Percentiles rank a stretch among this genome's conserved stretches.
phyloP scores from a whole-genome alignment of 1,140 invertebrate species.

The Steinernema khuongi region DNA sequence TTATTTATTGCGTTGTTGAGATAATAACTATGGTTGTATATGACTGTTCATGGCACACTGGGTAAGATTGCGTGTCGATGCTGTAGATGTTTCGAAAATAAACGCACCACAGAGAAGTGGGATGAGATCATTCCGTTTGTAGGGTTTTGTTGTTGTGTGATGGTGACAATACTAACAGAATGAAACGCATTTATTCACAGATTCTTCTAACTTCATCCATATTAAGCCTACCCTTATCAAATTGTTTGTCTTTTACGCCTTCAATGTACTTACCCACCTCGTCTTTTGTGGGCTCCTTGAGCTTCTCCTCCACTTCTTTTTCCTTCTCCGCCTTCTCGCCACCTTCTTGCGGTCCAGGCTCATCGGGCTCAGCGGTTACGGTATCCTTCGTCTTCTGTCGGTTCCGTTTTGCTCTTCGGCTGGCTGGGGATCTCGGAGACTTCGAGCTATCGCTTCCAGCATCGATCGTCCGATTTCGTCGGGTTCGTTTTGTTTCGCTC shows the following conservation, averaged over 20 bases:
- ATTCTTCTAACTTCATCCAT: too few species aligned
- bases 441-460: background rate
- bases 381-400: background rate
- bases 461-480: background rate
- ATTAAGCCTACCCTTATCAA: too few species aligned
- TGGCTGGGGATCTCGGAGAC: background rate
- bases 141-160: too few species aligned
- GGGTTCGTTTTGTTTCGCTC: background rate
- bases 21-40: constrained; percentile 9
- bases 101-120: background rate
- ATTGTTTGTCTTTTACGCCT: background rate
- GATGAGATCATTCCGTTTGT: too few species aligned
- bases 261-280: background rate
- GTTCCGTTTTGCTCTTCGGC: background rate
- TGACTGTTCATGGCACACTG: background rate
- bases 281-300: background rate
- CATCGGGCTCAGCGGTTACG: too few species aligned
- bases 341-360: background rate
- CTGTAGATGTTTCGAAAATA: too few species aligned
- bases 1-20: background rate
- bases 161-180: too few species aligned
- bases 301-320: background rate
- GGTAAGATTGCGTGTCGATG: too few species aligned
- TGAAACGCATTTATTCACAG: too few species aligned
- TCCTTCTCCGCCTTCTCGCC: background rate